Base-by-base conservation (phyloP, 1,140 invertebrate species). In the Apis cerana region DNA sequence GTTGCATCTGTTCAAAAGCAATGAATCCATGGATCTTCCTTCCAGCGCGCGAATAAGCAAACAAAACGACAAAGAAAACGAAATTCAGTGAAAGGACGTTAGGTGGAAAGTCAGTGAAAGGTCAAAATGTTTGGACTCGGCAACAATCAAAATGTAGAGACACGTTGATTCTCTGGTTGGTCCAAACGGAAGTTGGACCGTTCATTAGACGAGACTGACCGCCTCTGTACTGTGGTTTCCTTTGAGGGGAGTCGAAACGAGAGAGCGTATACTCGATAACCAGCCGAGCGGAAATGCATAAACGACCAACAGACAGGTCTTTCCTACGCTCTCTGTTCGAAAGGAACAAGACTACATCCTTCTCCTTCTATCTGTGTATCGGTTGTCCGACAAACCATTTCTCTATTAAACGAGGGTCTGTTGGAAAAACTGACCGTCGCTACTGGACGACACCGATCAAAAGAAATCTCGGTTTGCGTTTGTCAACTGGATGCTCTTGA, bases 221-320 rank as follows among this genome's bases (percentile, higher is more conserved):
- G 79, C 83, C 88, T 90, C 85, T 85, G 75, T 82, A 85, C 86
- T 93, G 93, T 82, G 93, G 93, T 94, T 93, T 92, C 92, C 93
- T 94, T 93, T 94, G 93, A 93, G 58, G 89, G 79, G 12, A 65
- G 71, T 72, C 80, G 84, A 82, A 82, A 89, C 86, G 87, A 86
- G 82, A 85, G 88, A 85, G 77, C 83, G 80, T 83, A 85, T 76
- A 70, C 79, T 79, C 89, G 83, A 89, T 91, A 92, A 83, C 88
- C 91, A 91, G 84, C 91, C 89, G 85, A 89, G 90, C 90, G 93
- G 92, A 94, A 94, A 92, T 92, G 89, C 92, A 93, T 88, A 93
- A 93, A 92, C 87, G 89, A 88, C 83, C 56, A 85, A 85, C 61
- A 75, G 75, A 85, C 69, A 56, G 70, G 62, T 71, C 81, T 84